Evolutionary conservation across 2,113 vertebrate species (phyloP).

Genomic region (Proteles cristata): DNA sequence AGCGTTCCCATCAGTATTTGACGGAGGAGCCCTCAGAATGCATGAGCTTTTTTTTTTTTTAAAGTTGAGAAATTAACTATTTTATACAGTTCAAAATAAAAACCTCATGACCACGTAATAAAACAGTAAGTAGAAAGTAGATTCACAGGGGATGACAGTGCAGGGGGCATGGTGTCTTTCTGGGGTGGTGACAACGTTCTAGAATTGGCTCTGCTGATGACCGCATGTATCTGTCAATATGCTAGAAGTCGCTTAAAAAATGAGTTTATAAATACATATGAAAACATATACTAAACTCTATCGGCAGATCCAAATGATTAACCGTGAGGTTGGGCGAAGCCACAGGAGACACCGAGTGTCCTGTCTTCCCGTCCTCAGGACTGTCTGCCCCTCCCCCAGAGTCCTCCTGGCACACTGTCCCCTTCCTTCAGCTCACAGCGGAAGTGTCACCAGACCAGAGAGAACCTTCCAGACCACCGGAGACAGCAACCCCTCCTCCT

Average conservation of each 20-base stretch:
- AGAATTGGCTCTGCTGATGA: fast-evolving
- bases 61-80: not conserved
- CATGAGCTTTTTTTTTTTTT: not conserved
- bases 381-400: not conserved
- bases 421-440: not conserved
- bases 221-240: not conserved
- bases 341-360: fast-evolving
- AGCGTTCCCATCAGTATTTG: not conserved
- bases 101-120: not conserved
- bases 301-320: not conserved
- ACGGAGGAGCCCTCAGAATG: not conserved
- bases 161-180: not conserved
- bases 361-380: fast-evolving
- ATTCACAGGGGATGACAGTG: not conserved
- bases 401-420: fast-evolving
- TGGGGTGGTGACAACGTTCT: not conserved
- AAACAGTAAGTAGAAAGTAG: not conserved
- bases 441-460: not conserved
- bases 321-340: not conserved
- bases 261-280: not conserved
- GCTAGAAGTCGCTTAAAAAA: not conserved
- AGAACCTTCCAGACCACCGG: not conserved
- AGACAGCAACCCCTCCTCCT: too few relatives aligned
- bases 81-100: not conserved
- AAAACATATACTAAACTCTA: not conserved